Evolutionary conservation across 2,888 invertebrate genomes (phyloP).

Genomic region (Noctua fimbriata): DNA sequence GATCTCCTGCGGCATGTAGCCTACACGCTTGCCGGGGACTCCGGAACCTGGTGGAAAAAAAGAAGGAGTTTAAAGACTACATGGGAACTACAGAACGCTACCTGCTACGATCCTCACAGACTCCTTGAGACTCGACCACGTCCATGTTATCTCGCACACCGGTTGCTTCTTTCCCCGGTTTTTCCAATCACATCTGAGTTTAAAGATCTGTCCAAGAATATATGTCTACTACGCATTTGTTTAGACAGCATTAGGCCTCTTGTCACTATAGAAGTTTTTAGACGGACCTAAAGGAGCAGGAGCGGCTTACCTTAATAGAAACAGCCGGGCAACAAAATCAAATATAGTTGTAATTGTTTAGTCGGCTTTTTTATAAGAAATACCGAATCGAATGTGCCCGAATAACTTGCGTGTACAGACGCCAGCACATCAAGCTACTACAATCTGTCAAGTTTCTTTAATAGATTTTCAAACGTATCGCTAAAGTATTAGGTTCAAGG

Average conservation of each 20-base stretch:
- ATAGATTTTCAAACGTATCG: too few relatives aligned
- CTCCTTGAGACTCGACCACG: neutral
- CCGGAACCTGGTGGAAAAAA: conserved; percentile 91
- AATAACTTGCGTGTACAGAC: too few relatives aligned
- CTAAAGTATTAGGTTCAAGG: too few relatives aligned
- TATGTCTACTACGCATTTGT: too few relatives aligned
- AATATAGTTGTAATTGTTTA: neutral
- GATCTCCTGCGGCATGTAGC: conserved; percentile 99
- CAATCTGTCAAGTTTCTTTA: too few relatives aligned
- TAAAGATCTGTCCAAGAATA: neutral
- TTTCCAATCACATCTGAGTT: neutral
- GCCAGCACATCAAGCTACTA: too few relatives aligned
- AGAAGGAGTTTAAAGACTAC: neutral
- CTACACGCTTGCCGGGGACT: conserved; percentile 98
- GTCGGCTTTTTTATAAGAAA: neutral
- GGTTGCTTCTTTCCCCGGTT: neutral
- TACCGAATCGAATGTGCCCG: neutral
- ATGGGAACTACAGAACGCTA: too few relatives aligned
- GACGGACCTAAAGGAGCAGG: neutral
- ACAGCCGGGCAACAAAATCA: neutral
- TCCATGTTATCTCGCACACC: neutral
- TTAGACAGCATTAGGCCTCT: neutral
- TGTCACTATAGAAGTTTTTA: neutral
- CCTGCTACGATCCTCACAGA: neutral
- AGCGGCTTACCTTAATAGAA: neutral